Evolutionary conservation across 1,140 invertebrate species (phyloP), one percentile per base, ranked within the genome.

Genomic region (Drosophila ironensis): DNA sequence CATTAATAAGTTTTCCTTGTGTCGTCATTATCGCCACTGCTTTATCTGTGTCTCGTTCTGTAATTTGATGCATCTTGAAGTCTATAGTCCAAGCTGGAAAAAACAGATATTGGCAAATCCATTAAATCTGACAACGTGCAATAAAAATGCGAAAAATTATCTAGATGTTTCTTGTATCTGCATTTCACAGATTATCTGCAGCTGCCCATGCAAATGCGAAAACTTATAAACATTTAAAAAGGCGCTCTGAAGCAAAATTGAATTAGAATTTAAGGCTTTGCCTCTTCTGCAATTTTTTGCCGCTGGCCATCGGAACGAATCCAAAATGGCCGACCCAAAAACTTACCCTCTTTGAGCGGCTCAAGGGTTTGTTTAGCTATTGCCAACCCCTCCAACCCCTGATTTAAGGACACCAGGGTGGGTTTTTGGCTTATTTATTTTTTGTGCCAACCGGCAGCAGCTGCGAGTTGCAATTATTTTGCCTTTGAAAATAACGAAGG

Each of bases 1-100:
- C 61, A 86, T 86, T 86, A 78, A 84, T 77, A 84, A 66, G 61
- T 52, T 77, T 81, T 86, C 54, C 74, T 63, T 71, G 61, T 72
- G 51, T 67, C 57, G 51, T 50, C 25, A 44, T 59, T 51, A 51
- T 61, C 33, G 25, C 42, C 56, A 24, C 41, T 48, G 30, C 56
- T 28, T 60, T 41, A 38, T 47, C 41, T 48, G 19, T 33, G 33
- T 35, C 11, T 22, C 44, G 27, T 9, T 6, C 44, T 63, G 56
- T 64, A 48, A 64, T 64, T 57, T 41, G 33, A 30, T 48, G 25
- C 57, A 46, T 42, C 60, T 63, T 48, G 14, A 25, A 28, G 37
- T 25, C 30, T 9, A 6, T 17, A 22, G 12, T 22, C 5, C 17
- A 14, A n/a, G n/a, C 2, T n/a, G 1, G 3, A n/a, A 24, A 9